Conservation (phyloP, 1,140 invertebrate genomes). For the Bombus impatiens region DNA sequence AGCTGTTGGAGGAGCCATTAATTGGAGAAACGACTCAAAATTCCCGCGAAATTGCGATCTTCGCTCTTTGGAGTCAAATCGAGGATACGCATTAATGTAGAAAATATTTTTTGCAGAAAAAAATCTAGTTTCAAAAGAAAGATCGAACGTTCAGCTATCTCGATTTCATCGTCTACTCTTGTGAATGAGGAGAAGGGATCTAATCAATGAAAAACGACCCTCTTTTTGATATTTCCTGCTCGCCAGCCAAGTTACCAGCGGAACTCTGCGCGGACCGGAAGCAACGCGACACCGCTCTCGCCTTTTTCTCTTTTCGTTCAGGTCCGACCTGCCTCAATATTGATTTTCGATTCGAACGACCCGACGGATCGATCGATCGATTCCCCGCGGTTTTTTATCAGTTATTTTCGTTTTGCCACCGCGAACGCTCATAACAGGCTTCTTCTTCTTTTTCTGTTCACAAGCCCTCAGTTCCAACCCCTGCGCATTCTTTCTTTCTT, state of each 20-base stretch:
- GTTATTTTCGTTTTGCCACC: constrained; percentile 51
- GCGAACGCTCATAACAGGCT: constrained; percentile 55
- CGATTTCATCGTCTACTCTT: not conserved
- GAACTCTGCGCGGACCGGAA: not conserved
- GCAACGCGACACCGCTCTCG: not conserved
- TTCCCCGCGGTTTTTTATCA: constrained; percentile 61
- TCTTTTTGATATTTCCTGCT: not conserved
- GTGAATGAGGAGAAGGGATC: not conserved
- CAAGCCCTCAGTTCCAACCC: not conserved
- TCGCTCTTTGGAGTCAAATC: no score
- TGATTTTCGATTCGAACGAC: constrained; percentile 61
- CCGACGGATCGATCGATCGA: constrained; percentile 72
- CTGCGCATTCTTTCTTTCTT: constrained; percentile 50
- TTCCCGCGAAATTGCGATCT: not conserved
- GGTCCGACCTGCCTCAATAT: constrained; percentile 17
- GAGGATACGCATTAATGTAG: not conserved
- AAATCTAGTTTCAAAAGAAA: not conserved
- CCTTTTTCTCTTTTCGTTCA: constrained; percentile 13
- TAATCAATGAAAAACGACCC: not conserved
- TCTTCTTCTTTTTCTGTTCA: constrained; percentile 53
- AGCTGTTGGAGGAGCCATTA: not conserved
- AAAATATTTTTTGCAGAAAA: not conserved
- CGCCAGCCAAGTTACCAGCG: not conserved
- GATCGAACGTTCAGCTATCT: not conserved
- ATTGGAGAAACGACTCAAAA: not conserved